Base-by-base conservation (phyloP, 1,140 invertebrate genomes). In the Drosophila sturtevanti region DNA sequence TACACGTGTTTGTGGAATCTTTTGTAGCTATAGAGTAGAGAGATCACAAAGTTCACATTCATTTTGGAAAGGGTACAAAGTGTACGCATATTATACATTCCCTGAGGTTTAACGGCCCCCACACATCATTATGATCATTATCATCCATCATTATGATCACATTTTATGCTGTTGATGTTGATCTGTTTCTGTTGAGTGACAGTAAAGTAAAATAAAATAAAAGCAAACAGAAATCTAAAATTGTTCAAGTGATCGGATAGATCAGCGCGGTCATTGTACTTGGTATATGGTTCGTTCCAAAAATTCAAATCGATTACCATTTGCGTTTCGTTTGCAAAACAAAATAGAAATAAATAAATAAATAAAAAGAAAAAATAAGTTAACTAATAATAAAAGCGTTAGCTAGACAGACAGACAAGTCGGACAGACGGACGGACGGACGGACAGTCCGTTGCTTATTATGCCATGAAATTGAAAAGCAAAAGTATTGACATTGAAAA, bases 401-500 rank as follows among this genome's bases (percentile, higher is more conserved):
- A 10, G 37, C 21, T n/a, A n/a, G 31, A 44, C 3, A 64, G 34
- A 27, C 12, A 35, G 27, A 12, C 18, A 21, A 35, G 27, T 10
- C 18, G 14, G 59, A 21, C 31, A 9, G 63, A 48, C 18, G 27
- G 34, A 69, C 31, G 44, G 65, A 62, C 48, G 66, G 68, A 63
- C 60, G 58, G 60, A 34, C 41, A 34, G 61, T 60, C 60, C 51
- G 77, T 35, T 60, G 62, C 82, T 77, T 69, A 76, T 81, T 72
- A 81, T 78, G 81, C 74, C 81, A 78, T 69, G 59, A 87, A 87
- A 79, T 79, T 79, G 54, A 86, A 86, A 86, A 70, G 60, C 68
- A 71, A 71, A 74, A 87, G 79, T 84, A 89, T 87, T 89, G 82
- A 89, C 82, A 87, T 87, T 87, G 82, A 87, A 87, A 87, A 89